Evolutionary conservation across 2,888 invertebrate genomes (phyloP).

Genomic region (Apantesis nais): DNA sequence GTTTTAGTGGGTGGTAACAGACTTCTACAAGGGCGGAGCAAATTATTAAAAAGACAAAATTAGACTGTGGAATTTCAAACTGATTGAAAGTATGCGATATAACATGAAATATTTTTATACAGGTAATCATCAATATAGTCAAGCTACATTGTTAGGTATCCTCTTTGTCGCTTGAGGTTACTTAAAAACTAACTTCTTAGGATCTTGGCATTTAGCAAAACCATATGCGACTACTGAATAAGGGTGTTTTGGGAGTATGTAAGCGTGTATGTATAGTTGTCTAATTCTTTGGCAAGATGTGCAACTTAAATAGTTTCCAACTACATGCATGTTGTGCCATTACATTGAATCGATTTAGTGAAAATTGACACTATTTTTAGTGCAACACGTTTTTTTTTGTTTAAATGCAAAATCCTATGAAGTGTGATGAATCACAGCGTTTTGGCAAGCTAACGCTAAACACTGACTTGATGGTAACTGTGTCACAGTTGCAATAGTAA

Average conservation of each 20-base stretch:
- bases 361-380: no score
- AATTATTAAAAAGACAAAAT: background rate
- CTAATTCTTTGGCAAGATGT: no score
- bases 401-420: background rate
- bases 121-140: background rate
- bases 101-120: background rate
- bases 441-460: background rate
- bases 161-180: background rate
- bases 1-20: no score
- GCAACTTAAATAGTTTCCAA: no score
- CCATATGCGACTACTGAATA: no score
- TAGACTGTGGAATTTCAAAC: background rate
- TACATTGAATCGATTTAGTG: no score
- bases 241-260: no score
- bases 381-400: no score
- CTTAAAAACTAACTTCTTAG: background rate
- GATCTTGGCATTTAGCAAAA: background rate
- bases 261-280: no score
- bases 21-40: background rate
- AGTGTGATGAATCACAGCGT: background rate
- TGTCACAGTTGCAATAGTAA: conserved; percentile 1
- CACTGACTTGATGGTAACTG: background rate
- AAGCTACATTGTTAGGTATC: background rate
- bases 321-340: background rate
- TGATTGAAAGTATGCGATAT: background rate